Percentiles rank a stretch among this genome's conserved stretches.
phyloP scores from a whole-genome alignment of 2,888 invertebrate species.

The Drosophila pegasa region DNA sequence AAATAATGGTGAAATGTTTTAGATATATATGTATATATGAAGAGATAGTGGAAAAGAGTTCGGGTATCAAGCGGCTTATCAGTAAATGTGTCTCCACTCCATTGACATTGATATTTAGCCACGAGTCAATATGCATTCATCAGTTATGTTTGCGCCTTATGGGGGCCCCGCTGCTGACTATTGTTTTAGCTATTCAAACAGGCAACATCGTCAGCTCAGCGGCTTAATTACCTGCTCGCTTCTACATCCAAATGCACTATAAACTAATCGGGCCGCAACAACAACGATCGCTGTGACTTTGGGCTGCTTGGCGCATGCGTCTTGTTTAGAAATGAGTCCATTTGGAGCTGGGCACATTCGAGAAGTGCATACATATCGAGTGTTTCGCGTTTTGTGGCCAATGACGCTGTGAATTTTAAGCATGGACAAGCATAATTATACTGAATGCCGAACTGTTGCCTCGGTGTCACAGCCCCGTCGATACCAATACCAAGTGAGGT shows the following conservation, averaged over 20 bases:
- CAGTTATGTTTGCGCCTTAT: background rate
- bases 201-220: background rate
- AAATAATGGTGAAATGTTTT: background rate
- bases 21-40: no score
- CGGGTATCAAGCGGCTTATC: background rate
- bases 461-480: conserved; percentile 2
- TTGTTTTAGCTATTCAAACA: background rate
- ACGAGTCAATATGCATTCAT: background rate
- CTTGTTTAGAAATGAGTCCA: conserved; percentile 61
- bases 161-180: background rate
- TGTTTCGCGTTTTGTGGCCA: conserved; percentile 25
- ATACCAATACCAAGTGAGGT: conserved; percentile 3
- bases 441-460: conserved; percentile 26
- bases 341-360: conserved; percentile 27
- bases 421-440: conserved; percentile 16
- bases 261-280: conserved; percentile 1
- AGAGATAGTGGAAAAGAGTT: background rate
- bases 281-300: conserved; percentile 10
- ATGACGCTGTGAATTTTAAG: conserved; percentile 68
- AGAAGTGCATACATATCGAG: conserved; percentile 60
- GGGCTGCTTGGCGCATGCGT: conserved; percentile 37
- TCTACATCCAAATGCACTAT: conserved; percentile 11
- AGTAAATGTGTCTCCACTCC: background rate
- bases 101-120: background rate
- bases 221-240: conserved; percentile 18